Evolutionary conservation across 2,113 vertebrate species (phyloP), one percentile per base, ranked within the genome.

Genomic region (Piaya cayana): DNA sequence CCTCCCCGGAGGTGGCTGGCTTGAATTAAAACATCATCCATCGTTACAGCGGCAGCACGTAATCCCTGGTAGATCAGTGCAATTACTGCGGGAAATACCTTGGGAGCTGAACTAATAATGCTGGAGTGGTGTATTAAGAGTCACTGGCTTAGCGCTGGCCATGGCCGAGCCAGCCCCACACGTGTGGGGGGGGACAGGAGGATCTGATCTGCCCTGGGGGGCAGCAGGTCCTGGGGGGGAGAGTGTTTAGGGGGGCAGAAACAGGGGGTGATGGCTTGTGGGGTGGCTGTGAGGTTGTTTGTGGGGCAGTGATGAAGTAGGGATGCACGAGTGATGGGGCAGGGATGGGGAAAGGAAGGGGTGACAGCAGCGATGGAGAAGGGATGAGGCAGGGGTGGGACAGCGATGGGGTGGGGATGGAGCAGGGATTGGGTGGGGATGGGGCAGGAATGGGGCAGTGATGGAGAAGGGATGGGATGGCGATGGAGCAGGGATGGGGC

Each of bases 31-130:
- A 84, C 95, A 93, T 95, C 88, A 93, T 96, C 95, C 77, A 67
- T 96, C 79, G 76, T 47, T 84, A 15, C 29, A 10, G 80, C 76
- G 58, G 94, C 88, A 90, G 91, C 63, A 14, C 45, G 56, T 93
- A 96, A 97, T 95, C 96, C 95, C 82, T 76, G 83, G 80, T 90
- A 96, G 94, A 93, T 96, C 96, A 92, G 91, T 36, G 94, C 96
- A 97, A 96, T 95, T 96, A 96, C 94, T 89, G 86, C 59, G 49
- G 71, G 92, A 96, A 91, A 83, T 82, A 53, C 91, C 96, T 75
- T 25, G 94, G 96, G 96, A 96, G 37, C 75, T 13, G 71, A 43
- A 25, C 92, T 96, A 93, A 94, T 95, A 96, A 96, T 70, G 82
- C 59, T 72, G 13, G 77, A 11, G 71, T 18, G 77, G 86, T 92